phyloP scores from a whole-genome alignment of 2,113 vertebrate genomes.

The Hymenochirus boettgeri region DNA sequence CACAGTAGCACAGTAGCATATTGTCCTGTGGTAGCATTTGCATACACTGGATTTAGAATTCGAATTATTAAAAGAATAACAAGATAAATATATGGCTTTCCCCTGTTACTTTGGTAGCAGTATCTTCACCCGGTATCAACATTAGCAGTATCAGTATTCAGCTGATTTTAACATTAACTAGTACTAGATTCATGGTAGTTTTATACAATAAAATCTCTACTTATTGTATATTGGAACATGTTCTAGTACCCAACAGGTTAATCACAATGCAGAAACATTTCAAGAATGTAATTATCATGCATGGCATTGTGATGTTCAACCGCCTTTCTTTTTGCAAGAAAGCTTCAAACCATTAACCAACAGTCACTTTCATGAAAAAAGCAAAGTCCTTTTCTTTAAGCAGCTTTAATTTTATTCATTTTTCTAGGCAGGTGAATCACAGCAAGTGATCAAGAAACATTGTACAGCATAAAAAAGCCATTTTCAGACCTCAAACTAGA shows the following conservation, averaged over 20 bases:
- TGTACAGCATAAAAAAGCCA: conserved; percentile 27
- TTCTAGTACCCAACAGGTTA: conserved; percentile 3
- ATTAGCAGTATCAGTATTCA: too few species aligned
- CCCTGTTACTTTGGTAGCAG: too few species aligned
- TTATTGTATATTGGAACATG: not conserved
- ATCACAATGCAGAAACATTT: conserved; percentile 9
- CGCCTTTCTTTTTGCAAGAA: conserved; percentile 15
- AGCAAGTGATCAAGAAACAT: conserved; percentile 19
- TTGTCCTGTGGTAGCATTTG: too few species aligned
- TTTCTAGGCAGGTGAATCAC: conserved; percentile 36
- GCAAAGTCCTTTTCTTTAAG: conserved; percentile 25
- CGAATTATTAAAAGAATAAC: too few species aligned
- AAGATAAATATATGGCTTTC: too few species aligned
- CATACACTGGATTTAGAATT: too few species aligned
- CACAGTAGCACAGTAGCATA: too few species aligned
- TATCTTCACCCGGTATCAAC: too few species aligned
- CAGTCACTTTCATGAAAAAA: conserved; percentile 10
- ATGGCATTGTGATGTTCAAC: conserved; percentile 33
- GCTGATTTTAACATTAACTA: too few species aligned
- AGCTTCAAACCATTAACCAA: conserved; percentile 23
- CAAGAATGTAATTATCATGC: conserved; percentile 10
- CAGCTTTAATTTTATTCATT: conserved; percentile 34
- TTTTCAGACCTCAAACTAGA: conserved; percentile 19
- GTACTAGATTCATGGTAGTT: too few species aligned
- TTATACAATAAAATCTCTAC: not conserved